These are phyloP conservation scores for Spea hammondii DNA, from an alignment of 2,797 vertebrate species.

Conservation along the genomic window DNA sequence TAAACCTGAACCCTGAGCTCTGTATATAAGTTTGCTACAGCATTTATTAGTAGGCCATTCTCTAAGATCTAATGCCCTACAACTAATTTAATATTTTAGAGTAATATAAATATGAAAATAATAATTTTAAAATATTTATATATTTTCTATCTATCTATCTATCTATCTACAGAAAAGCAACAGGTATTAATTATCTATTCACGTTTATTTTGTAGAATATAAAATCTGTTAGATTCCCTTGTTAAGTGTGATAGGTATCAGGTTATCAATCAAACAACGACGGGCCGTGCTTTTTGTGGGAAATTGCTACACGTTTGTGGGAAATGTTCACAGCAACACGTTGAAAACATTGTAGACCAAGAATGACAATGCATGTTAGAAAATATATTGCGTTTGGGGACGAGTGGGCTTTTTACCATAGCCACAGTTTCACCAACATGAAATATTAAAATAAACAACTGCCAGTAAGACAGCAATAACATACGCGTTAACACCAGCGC, in stretches of 20 bases:
- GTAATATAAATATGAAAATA: too few species aligned
- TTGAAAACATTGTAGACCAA: conserved; percentile 62
- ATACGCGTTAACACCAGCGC: conserved; percentile 59
- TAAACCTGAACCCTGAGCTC: too few species aligned
- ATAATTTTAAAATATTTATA: too few species aligned
- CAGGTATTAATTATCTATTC: too few species aligned
- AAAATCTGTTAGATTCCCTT: conserved; percentile 8
- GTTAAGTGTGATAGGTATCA: conserved; percentile 22
- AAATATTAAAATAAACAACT: conserved; percentile 69
- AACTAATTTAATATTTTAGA: too few species aligned
- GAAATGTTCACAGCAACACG: conserved; percentile 62
- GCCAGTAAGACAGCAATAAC: conserved; percentile 66
- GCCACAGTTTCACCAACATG: conserved; percentile 59
- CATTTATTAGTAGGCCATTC: too few species aligned
- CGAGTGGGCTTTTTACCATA: conserved; percentile 62
- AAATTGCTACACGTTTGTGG: conserved; percentile 61
- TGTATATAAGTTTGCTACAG: too few species aligned
- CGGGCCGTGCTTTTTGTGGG: conserved; percentile 8
- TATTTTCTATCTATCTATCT: too few species aligned
- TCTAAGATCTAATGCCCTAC: too few species aligned
- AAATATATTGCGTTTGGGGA: conserved; percentile 66
- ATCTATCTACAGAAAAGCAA: too few species aligned
- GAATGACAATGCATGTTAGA: conserved; percentile 52
- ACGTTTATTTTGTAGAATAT: background rate
- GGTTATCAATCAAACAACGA: conserved; percentile 27